Conservation (phyloP, 2,888 invertebrate genomes). For the Acanthosepion lycidas region DNA sequence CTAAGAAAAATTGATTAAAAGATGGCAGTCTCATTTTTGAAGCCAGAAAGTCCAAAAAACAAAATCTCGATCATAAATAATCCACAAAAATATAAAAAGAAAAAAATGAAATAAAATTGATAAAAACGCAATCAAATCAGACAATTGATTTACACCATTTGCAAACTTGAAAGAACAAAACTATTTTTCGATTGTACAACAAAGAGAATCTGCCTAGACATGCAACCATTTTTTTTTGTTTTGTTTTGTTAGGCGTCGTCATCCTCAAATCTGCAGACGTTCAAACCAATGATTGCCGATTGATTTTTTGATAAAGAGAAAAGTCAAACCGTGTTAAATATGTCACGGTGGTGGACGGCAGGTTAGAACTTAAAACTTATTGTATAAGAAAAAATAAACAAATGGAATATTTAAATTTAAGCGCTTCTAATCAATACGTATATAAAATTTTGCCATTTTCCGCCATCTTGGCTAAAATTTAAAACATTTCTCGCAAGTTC, state of each 20-base stretch:
- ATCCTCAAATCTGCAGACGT: background rate
- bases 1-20: background rate
- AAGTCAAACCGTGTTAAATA: background rate
- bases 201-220: background rate
- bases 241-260: background rate
- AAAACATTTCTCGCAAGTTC: too few species aligned
- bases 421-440: too few species aligned
- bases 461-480: too few species aligned
- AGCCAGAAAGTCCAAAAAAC: background rate
- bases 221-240: background rate
- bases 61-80: background rate
- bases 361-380: background rate
- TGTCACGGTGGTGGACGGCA: background rate
- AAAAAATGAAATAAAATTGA: background rate
- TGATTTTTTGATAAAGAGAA: background rate
- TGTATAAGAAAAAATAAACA: too few species aligned
- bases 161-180: background rate
- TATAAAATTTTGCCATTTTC: too few species aligned
- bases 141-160: background rate
- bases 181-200: background rate
- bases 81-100: background rate
- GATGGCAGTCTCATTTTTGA: background rate
- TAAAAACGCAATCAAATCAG: background rate
- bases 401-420: too few species aligned
- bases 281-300: background rate